Conservation (phyloP, 2,888 invertebrate species). For the Oconnorella tubifera region DNA sequence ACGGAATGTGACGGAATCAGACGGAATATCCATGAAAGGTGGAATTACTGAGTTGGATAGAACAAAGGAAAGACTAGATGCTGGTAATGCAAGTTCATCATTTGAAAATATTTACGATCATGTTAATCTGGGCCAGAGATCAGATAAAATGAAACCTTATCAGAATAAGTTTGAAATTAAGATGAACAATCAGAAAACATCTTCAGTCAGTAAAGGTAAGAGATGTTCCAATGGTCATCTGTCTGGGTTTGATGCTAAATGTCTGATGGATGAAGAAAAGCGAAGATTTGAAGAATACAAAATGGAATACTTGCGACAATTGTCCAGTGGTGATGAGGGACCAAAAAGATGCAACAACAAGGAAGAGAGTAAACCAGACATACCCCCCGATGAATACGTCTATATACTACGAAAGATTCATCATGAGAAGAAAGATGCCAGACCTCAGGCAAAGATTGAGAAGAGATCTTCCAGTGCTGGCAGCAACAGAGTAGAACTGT, state of each 20-base stretch:
- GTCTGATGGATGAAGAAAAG: conserved; percentile 31
- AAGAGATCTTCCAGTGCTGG: background rate
- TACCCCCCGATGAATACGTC: conserved; percentile 34
- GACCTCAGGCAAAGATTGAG: background rate
- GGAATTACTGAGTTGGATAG: too few relatives aligned
- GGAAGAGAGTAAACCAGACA: conserved; percentile 5
- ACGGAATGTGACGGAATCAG: too few relatives aligned
- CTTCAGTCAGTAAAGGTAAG: too few relatives aligned
- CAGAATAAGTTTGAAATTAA: too few relatives aligned
- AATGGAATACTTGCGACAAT: conserved; percentile 16
- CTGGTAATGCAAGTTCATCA: too few relatives aligned
- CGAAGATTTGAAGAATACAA: conserved; percentile 34
- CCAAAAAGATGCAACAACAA: conserved; percentile 11
- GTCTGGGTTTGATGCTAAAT: conserved; percentile 24
- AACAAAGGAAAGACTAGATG: too few relatives aligned
- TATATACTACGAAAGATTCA: conserved; percentile 28
- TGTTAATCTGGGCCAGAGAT: too few relatives aligned
- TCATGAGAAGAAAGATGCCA: conserved; percentile 13
- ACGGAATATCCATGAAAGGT: too few relatives aligned
- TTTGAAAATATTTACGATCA: too few relatives aligned
- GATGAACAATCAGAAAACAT: too few relatives aligned
- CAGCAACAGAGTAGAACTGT: background rate
- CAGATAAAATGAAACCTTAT: too few relatives aligned
- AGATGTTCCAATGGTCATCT: background rate
- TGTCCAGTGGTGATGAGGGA: conserved; percentile 18